A percentile compares a stretch with the other conserved stretches of the same genome.
Conservation (phyloP, 2,888 invertebrate genomes). For the Harmothoe impar region DNA sequence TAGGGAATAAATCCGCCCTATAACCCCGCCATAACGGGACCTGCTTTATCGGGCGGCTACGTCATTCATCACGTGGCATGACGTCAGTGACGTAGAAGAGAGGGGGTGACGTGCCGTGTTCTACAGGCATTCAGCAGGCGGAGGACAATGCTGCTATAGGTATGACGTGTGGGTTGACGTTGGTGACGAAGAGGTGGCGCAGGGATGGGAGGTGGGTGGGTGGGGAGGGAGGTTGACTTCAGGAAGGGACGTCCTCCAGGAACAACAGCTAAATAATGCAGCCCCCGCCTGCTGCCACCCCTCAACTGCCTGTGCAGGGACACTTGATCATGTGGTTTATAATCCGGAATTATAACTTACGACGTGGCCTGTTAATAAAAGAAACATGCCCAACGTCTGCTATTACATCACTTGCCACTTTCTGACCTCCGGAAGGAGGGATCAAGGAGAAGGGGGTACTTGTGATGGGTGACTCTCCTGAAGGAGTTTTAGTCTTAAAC, state of each 20-base stretch:
- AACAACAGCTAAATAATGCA: slow-evolving; percentile 58
- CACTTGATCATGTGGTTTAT: slow-evolving; percentile 50
- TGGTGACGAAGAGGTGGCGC: slow-evolving; percentile 4
- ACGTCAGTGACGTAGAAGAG: neutral
- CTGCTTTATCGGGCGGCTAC: slow-evolving; percentile 31
- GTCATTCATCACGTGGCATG: slow-evolving; percentile 44
- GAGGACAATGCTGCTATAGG: neutral
- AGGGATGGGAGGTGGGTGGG: neutral
- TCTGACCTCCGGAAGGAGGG: neutral
- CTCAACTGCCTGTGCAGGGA: neutral
- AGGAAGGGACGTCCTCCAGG: neutral
- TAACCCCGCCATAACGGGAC: slow-evolving; percentile 34
- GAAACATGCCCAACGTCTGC: neutral
- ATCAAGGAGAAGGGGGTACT: too few species aligned
- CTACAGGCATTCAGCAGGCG: slow-evolving; percentile 10
- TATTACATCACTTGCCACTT: slow-evolving; percentile 15
- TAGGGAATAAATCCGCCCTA: neutral
- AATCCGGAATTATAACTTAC: slow-evolving; percentile 43
- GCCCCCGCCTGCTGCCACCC: slow-evolving; percentile 1
- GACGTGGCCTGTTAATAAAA: slow-evolving; percentile 32
- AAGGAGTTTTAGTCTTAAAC: too few species aligned
- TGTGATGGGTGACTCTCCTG: too few species aligned
- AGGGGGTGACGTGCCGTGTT: neutral
- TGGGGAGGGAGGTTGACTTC: neutral
- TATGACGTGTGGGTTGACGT: neutral